Evolutionary conservation across 2,113 vertebrate species (phyloP), one percentile per base, ranked within the genome.

Genomic region (Ctenomys sociabilis): DNA sequence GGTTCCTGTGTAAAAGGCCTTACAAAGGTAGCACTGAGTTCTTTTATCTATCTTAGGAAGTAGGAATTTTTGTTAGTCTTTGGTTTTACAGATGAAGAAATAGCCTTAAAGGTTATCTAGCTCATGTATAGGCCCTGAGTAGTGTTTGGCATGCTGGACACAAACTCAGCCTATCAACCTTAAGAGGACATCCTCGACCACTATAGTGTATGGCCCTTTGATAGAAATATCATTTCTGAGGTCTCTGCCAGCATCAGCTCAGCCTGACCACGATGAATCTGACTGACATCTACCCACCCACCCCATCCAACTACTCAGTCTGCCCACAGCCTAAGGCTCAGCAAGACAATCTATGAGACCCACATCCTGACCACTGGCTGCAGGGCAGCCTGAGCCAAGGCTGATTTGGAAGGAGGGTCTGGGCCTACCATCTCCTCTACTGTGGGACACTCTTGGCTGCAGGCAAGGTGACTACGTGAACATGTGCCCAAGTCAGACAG

Each of bases 41-140:
- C 64, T 52, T 66, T 26, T 11, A 45, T 75, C 35, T n/a, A 5
- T 40, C n/a, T 64, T 35, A 54, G 52, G 32, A 80, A 43, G 80
- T 6, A 81, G 43, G 59, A 32, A 22, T 17, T 52, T 70, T 32
- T 45, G 88, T 75, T 88, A 10, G 49, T 77, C 45, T 91, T 93
- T n/a, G 43, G 59, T 68, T 75, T 73, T 72, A 88, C n/a, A 96
- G 77, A 57, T 57, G 61, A 93, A 43, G 19, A 61, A 82, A 78
- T 3, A 28, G 28, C 13, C 16, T 81, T n/a, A 64, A 73, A 96
- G 81, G 54, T 21, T 83, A 11, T 22, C 85, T 22, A 52, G 37
- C 72, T 22, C 13, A 40, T 24, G 0, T 68, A 24, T 12, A 70
- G 84, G 72, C 63, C 37, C 59, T 54, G 5, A 11, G 66, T 3